These are phyloP conservation scores for Forbesichthys agassizii DNA, from an alignment of 2,113 vertebrate genomes.

Conservation along the genomic window DNA sequence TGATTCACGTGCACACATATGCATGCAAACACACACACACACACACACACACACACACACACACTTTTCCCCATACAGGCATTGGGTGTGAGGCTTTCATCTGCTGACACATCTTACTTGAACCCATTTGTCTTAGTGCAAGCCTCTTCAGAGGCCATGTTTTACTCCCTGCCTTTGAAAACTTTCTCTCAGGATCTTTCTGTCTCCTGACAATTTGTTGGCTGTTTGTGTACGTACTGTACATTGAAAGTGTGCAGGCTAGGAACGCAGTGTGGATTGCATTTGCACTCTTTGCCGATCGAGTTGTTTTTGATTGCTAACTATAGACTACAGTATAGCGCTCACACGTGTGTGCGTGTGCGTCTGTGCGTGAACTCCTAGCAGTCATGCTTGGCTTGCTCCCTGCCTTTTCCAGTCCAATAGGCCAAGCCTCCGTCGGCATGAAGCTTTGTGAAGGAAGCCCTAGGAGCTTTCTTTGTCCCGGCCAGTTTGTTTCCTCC, in stretches of 20 bases:
- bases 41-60: conserved; percentile 19
- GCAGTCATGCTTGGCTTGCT: conserved; percentile 61
- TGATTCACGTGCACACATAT: conserved; percentile 35
- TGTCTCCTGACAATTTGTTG: conserved; percentile 60
- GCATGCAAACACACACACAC: conserved; percentile 29
- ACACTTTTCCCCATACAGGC: conserved; percentile 47
- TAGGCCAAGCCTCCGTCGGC: conserved; percentile 44
- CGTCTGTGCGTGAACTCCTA: conserved; percentile 41
- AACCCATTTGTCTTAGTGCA: conserved; percentile 58
- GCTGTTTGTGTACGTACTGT: conserved; percentile 16
- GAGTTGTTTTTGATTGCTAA: conserved; percentile 36
- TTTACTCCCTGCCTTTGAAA: conserved; percentile 20
- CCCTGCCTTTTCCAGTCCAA: conserved; percentile 64
- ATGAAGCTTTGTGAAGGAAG: conserved; percentile 48
- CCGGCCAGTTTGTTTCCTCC: conserved; percentile 64
- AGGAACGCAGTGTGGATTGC: conserved; percentile 30
- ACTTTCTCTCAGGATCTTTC: conserved; percentile 22
- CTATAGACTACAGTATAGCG: background rate
- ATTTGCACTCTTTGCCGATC: conserved; percentile 37
- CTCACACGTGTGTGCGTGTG: conserved; percentile 14
- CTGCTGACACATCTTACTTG: conserved; percentile 47
- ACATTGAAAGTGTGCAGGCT: conserved; percentile 22
- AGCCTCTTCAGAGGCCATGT: conserved; percentile 51
- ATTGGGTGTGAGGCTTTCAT: conserved; percentile 53
- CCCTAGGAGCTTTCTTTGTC: conserved; percentile 59